A percentile compares a stretch with the other conserved stretches of the same genome.
Conservation (phyloP, 2,113 vertebrate genomes). For the Piprites chloris region DNA sequence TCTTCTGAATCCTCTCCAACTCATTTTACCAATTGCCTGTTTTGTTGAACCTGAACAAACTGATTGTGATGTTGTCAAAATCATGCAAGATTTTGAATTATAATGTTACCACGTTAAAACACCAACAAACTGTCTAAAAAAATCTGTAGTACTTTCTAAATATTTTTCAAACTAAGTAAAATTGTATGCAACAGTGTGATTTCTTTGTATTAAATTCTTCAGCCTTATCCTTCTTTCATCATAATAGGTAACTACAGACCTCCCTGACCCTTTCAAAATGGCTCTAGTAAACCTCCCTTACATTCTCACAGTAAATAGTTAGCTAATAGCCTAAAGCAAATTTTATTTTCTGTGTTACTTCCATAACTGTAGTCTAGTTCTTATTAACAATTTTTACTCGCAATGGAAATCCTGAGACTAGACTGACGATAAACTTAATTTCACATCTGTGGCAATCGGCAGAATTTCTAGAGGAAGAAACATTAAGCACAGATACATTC, state of each 20-base stretch:
- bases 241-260: background rate
- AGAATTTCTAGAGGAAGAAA: conserved; percentile 4
- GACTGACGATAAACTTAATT: background rate
- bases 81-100: background rate
- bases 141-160: background rate
- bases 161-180: background rate
- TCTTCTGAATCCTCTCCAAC: background rate
- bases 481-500: background rate
- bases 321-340: background rate
- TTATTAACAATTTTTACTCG: background rate
- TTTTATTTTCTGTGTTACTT: background rate
- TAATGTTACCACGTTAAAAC: background rate
- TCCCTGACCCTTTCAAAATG: background rate
- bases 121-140: background rate
- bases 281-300: background rate
- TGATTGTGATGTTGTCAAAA: background rate
- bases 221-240: background rate
- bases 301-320: conserved; percentile 4
- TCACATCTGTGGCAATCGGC: background rate
- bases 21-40: background rate
- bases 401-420: background rate
- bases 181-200: background rate
- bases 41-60: background rate
- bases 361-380: background rate
- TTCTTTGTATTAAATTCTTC: background rate